A percentile compares a stretch with the other conserved stretches of the same genome.
Conservation (phyloP, 2,888 invertebrate genomes). For the Gastrophysa polygoni region DNA sequence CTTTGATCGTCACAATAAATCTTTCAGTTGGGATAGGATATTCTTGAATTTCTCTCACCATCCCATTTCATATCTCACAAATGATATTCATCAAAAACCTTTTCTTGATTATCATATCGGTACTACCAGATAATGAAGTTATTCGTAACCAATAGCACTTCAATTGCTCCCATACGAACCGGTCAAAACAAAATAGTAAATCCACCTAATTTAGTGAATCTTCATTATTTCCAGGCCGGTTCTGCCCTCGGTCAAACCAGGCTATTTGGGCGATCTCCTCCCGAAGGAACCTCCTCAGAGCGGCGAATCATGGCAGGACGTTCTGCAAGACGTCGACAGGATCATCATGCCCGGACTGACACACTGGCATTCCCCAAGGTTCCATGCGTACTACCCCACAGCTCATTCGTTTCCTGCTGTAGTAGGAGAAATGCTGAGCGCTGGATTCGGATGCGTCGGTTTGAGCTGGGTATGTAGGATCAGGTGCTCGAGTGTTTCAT, state of each 20-base stretch:
- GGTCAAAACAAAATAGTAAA: too few species aligned
- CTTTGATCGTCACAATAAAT: too few species aligned
- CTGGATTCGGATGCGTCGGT: constrained; percentile 94
- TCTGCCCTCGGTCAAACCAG: constrained; percentile 87
- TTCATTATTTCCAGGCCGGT: constrained; percentile 67
- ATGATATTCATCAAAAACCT: too few species aligned
- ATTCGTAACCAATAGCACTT: too few species aligned
- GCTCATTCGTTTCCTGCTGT: constrained; percentile 93
- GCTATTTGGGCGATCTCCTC: constrained; percentile 81
- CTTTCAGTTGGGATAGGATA: too few species aligned
- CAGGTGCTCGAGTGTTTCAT: too few species aligned
- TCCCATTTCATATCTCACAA: too few species aligned
- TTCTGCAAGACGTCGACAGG: constrained; percentile 87
- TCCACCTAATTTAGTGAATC: constrained; percentile 32
- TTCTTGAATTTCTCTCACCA: too few species aligned
- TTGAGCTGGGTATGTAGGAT: constrained; percentile 85
- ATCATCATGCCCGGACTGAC: constrained; percentile 94
- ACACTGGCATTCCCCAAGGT: constrained; percentile 95
- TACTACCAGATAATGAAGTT: too few species aligned
- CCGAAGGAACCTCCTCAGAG: constrained; percentile 82
- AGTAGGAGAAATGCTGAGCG: constrained; percentile 93
- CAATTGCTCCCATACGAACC: too few species aligned
- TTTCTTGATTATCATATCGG: too few species aligned
- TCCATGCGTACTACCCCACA: constrained; percentile 95
- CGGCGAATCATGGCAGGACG: constrained; percentile 83